Percentiles rank a stretch among this genome's conserved stretches.
Conservation (phyloP, 1,140 invertebrate genomes). For the Telenomus remus region DNA sequence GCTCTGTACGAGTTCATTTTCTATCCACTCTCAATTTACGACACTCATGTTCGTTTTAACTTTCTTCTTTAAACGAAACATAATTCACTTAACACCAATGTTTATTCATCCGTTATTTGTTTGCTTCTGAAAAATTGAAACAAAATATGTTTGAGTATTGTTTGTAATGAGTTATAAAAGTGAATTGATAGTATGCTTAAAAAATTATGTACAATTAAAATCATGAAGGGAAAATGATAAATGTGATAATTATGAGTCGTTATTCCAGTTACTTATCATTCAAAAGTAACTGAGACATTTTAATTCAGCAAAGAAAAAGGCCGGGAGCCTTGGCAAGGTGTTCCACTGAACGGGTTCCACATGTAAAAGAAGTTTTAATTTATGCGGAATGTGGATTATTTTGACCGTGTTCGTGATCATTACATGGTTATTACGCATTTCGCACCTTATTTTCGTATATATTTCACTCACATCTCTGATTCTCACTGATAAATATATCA, state of each 20-base stretch:
- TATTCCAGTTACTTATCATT: too few relatives aligned
- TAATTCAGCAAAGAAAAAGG: slow-evolving; percentile 17
- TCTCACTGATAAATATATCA: slow-evolving; percentile 17
- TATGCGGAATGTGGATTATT: slow-evolving; percentile 46
- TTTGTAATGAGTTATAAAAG: too few relatives aligned
- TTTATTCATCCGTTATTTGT: too few relatives aligned
- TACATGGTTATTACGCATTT: slow-evolving; percentile 46
- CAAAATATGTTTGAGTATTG: too few relatives aligned
- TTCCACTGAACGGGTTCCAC: slow-evolving; percentile 39
- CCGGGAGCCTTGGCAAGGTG: slow-evolving; percentile 7
- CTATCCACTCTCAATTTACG: slow-evolving; percentile 30
- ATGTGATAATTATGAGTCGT: too few relatives aligned
- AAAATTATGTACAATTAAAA: too few relatives aligned
- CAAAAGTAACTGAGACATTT: slow-evolving; percentile 5
- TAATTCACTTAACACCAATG: too few relatives aligned
- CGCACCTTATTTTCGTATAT: slow-evolving; percentile 44
- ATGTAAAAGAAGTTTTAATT: slow-evolving; percentile 52
- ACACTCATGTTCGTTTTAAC: too few relatives aligned
- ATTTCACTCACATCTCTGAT: slow-evolving; percentile 7
- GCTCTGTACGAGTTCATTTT: slow-evolving; percentile 50
- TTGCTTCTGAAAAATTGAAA: too few relatives aligned
- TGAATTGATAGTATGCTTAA: too few relatives aligned
- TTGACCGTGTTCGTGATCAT: slow-evolving; percentile 38
- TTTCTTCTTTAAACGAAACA: too few relatives aligned
- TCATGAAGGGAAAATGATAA: too few relatives aligned